Percentiles rank a stretch among this genome's conserved stretches.
phyloP scores from a whole-genome alignment of 2,113 vertebrate species.

The Cygnus buccinator region DNA sequence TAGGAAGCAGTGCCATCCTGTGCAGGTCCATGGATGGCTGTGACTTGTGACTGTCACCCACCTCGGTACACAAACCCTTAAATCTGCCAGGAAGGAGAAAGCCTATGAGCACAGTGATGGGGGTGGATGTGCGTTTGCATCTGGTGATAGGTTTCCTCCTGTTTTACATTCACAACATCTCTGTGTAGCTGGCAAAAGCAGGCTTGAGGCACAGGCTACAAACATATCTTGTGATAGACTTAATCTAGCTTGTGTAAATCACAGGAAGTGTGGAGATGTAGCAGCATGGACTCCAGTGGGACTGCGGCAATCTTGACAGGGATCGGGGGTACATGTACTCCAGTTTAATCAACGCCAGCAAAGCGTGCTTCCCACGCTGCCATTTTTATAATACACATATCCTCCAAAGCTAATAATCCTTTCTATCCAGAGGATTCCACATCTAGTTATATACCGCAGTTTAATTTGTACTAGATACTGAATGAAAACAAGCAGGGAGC shows the following conservation, averaged over 20 bases:
- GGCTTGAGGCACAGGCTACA: not conserved
- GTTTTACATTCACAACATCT: not conserved
- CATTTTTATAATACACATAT: constrained; percentile 1
- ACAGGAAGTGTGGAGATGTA: not conserved
- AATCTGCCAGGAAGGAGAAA: not conserved
- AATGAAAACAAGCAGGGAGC: not conserved
- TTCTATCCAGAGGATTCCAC: constrained; percentile 28
- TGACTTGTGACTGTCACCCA: not conserved
- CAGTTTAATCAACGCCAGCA: constrained; percentile 10
- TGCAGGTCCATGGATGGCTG: rapidly evolving
- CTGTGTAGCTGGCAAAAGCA: not conserved
- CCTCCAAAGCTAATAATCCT: constrained; percentile 48
- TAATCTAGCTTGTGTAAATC: not conserved
- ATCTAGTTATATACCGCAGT: not conserved
- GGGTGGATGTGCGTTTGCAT: rapidly evolving
- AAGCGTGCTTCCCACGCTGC: not conserved
- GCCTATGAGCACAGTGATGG: not conserved
- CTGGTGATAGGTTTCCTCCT: not conserved
- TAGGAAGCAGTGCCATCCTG: not conserved
- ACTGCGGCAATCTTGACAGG: not conserved
- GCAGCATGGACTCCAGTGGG: not conserved
- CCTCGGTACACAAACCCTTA: not conserved
- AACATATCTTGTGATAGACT: not conserved
- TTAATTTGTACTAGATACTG: constrained; percentile 37
- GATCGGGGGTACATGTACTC: not conserved